phyloP scores from a whole-genome alignment of 1,140 invertebrate genomes.

The Drosophila micromelanica region DNA sequence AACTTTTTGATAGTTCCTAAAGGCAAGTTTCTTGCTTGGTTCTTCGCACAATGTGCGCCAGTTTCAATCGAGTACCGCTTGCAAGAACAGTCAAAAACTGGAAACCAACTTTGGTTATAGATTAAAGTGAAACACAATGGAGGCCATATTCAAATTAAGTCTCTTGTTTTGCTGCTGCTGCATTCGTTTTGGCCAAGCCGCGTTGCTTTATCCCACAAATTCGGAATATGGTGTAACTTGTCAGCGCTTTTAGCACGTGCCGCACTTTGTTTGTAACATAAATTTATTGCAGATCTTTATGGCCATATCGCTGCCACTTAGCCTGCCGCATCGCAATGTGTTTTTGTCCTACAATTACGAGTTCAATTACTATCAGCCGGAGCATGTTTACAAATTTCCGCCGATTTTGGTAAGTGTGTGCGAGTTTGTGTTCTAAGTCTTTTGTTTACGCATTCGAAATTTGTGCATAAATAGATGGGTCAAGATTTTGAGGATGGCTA shows the following conservation, averaged over 20 bases:
- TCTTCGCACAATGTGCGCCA: neutral
- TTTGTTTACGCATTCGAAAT: slow-evolving; percentile 3
- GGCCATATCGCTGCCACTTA: slow-evolving; percentile 89
- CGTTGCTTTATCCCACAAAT: slow-evolving; percentile 45
- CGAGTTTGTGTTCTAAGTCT: slow-evolving; percentile 25
- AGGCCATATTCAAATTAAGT: neutral
- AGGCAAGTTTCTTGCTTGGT: slow-evolving; percentile 25
- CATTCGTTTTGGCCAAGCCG: neutral
- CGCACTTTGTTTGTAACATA: slow-evolving; percentile 1
- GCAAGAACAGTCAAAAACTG: slow-evolving; percentile 15
- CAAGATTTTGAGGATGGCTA: slow-evolving; percentile 56
- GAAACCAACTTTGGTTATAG: neutral
- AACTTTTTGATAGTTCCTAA: slow-evolving; percentile 11
- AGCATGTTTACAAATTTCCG: slow-evolving; percentile 69
- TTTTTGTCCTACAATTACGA: slow-evolving; percentile 91
- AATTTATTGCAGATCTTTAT: slow-evolving; percentile 85
- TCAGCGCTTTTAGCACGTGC: neutral
- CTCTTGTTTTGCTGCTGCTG: neutral
- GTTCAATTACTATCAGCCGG: slow-evolving; percentile 87
- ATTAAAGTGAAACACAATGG: slow-evolving; percentile 9
- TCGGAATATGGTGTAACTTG: slow-evolving; percentile 57
- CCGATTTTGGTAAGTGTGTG: slow-evolving; percentile 61
- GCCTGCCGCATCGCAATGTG: slow-evolving; percentile 88
- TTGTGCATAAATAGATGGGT: slow-evolving; percentile 43
- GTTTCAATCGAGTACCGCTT: slow-evolving; percentile 26